Base-by-base conservation (phyloP, 2,888 invertebrate genomes). In the Muscina levida region DNA sequence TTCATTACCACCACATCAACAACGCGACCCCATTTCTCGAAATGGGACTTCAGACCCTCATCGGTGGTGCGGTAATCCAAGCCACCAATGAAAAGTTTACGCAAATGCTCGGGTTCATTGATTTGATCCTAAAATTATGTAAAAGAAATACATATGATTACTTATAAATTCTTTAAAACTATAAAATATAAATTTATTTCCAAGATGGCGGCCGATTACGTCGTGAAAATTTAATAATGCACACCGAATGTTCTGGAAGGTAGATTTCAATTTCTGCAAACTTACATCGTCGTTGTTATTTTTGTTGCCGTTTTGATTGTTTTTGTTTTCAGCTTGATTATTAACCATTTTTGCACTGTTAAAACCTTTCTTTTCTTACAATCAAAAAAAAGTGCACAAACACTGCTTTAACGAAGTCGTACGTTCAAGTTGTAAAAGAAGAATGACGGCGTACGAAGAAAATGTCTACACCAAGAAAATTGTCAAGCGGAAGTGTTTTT, bases 1-100 rank as follows among this genome's bases (percentile, higher is more conserved):
- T 97, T 97, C 98, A 98, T 98, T 0, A 98, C 98, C 1, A 98
- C 97, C 2, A 97, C 97, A 89, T 98, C 98, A 0, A 97, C 97
- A 85, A 98, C 96, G 87, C 97, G 97, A 26, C 98, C 98, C 96
- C 97, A 99, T 93, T 98, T 95, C 87, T 97, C 97, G 89, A 98
- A 99, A 90, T 98, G 97, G 79, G 94, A 94, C 88, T 97, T 97
- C 6, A 98, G 90, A 1, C 97, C 96, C 59, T 97, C 95, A 87
- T 98, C 98, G 13, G 96, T 96, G 11, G 98, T 98, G 83, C 97
- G 93, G 89, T 97, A 98, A 89, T 98, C 97, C 73, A 98, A 91
- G 5, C 98, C 98, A 15, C 98, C 98, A 88, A 98, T 98, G 88
- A 98, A 98, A 59, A 98, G 91, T 89, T 98, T 98, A 56, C 97